Base-by-base conservation (phyloP, 2,113 vertebrate genomes). In the Corythornis madagascariensis region DNA sequence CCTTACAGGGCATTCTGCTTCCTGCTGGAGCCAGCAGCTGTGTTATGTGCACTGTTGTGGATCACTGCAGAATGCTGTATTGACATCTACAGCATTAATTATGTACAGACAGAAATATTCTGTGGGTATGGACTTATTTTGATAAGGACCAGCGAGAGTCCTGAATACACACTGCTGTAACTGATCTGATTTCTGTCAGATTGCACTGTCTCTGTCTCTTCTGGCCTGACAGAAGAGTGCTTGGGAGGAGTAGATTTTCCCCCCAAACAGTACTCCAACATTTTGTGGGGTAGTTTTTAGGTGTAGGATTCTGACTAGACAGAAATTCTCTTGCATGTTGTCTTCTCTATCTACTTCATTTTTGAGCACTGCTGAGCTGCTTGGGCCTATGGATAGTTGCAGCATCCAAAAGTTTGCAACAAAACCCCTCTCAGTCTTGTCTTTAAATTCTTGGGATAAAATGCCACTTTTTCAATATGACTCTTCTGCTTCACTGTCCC, bases 401-500 rank as follows among this genome's bases (percentile, higher is more conserved):
- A 96, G 91, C 64, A 92, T 78, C 80, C 60, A 84, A 89, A 96
- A 91, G 89, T 89, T 94, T 86, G 65, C 94, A 95, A 95, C 87
- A 85, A 83, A 85, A 83, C 79, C 97, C 97, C 97, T 98, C 97
- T 98, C 97, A 95, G 83, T 96, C 93, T 96, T 94, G 77, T 91
- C 87, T 96, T 94, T 48, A 89, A 93, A 85, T 59, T 88, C 31
- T 81, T 42, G 88, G 83, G 40, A 69, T 92, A 76, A 83, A 65
- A 81, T 64, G 28, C 16, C 38, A 72, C n/a, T 63, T 91, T 75
- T 43, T 56, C 31, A 61, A 10, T 28, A n/a, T 59, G 47, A 59
- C 33, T 70, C 6, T 57, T 43, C 14, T 66, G 33, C 42, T 43
- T 87, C n/a, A 18, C 48, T 80, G 29, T 74, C 65, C 75, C 57